Evolutionary conservation across 2,797 vertebrate species (phyloP), one percentile per base, ranked within the genome.

Genomic region (Notamacropus eugenii): DNA sequence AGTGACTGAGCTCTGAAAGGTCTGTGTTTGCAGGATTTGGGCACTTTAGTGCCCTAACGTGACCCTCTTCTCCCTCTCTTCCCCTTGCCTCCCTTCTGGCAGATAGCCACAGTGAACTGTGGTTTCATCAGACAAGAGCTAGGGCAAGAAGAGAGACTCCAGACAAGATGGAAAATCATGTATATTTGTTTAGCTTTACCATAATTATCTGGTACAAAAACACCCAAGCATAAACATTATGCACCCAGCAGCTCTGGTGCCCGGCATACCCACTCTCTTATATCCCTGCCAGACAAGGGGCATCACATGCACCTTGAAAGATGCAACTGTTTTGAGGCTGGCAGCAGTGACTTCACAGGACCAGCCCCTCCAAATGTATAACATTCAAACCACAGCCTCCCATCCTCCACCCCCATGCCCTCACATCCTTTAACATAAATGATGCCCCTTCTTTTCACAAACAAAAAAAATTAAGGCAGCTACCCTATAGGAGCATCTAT

Each of bases 341-440:
- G 67, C 1, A n/a, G 16, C 19, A 82, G 67, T 82, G 67, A 46
- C 24, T 82, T 82, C 19, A 40, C 19, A 46, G n/a, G 11, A 74
- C 46, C 27, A 1, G 0, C 12, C 54, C 97, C 94, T 91, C 11
- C 91, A 4, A 97, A 97, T 96, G 95, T 97, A 95, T 97, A 96
- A 98, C 97, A 96, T 96, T 90, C 90, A 97, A 96, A 46, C 19
- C n/a, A 22, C 67, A 82, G n/a, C 6, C n/a, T 82, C 67, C n/a
- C n/a, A 46, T 13, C 67, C 67, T 40, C 91, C 29, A 62, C 62
- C 62, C 34, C 93, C 91, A 93, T 40, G 58, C 31, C 5, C 93
- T 93, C 96, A 29, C 67, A 57, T 5, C 0, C 98, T 98, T 98
- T 97, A 97, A 96, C 95, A 95, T 97, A 98, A 98, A 97, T 96